Base-by-base conservation (phyloP, 2,113 vertebrate genomes). In the Lethenteron camtschaticum region DNA sequence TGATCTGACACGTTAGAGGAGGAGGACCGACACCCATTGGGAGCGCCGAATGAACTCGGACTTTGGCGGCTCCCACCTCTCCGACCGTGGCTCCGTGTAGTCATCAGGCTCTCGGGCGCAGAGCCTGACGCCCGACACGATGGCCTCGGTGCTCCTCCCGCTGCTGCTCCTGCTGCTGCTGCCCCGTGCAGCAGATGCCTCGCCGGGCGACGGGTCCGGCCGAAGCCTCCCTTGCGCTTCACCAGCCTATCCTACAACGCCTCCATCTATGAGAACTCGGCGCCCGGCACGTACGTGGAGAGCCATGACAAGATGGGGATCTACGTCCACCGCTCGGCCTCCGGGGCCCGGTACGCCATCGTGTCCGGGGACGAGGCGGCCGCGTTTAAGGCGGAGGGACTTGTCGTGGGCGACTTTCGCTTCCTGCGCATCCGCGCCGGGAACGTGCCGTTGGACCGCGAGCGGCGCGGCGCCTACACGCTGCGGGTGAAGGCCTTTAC, bases 381-480 rank as follows among this genome's bases (percentile, higher is more conserved):
- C 78, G 79, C 96, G 57, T 99, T 99, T 78, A 99, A 96, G 85
- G 92, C 92, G 4, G 94, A 96, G 78, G 94, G 96, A 71, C 82
- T 89, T 57, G 63, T 85, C 73, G 75, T 95, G 75, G 94, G 94
- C 74, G 86, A 99, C 79, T 96, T 97, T 76, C 91, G 87, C 77
- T 99, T 95, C 80, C 80, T 99, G 80, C 82, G 94, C 74, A 88
- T 99, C 86, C 80, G 94, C 82, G 96, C 94, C 83, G 96, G 95
- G 85, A 89, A 88, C 68, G 87, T 88, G 77, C 92, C 94, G 76
- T 86, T 99, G 68, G 96, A 99, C 71, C 81, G 94, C 74, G 94
- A 99, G 77, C 92, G 96, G 56, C 88, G 82, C 82, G 92, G 96
- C 78, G 84, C 88, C 77, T 96, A 99, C 72, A 68, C 82, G 13